These are phyloP conservation scores for Apamea sordens DNA, from an alignment of 2,888 invertebrate species.

Conservation along the genomic window DNA sequence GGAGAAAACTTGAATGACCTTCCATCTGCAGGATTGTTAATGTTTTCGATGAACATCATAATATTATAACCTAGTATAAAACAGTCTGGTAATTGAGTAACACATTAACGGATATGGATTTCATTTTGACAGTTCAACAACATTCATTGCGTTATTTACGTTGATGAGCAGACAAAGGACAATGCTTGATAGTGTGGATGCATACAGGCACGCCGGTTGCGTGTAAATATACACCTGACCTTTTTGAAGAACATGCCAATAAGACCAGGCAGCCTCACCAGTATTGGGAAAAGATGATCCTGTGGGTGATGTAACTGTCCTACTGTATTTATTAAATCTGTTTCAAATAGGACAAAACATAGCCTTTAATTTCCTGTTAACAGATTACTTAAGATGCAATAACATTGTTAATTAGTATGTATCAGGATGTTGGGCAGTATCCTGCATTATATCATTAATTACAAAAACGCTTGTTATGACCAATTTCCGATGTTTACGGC, in stretches of 20 bases:
- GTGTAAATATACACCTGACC: too few species aligned
- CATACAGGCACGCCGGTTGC: too few species aligned
- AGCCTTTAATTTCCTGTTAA: slow-evolving; percentile 6
- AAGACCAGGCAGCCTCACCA: too few species aligned
- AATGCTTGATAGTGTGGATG: too few species aligned
- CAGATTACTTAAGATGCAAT: slow-evolving; percentile 12
- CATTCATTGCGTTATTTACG: too few species aligned
- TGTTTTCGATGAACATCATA: not conserved
- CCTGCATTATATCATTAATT: slow-evolving; percentile 28
- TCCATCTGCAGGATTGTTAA: not conserved
- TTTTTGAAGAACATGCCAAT: too few species aligned
- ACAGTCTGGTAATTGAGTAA: too few species aligned
- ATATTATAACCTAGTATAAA: not conserved
- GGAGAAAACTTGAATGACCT: not conserved
- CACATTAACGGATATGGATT: too few species aligned
- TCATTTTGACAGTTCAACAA: too few species aligned
- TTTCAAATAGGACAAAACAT: not conserved
- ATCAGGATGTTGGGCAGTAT: slow-evolving; percentile 41
- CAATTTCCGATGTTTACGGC: slow-evolving; percentile 41
- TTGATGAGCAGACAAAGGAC: too few species aligned
- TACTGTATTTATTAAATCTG: not conserved
- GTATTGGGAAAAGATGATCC: not conserved
- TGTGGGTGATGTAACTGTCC: not conserved
- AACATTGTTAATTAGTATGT: slow-evolving; percentile 14
- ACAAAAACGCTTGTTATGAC: slow-evolving; percentile 18